Conservation (phyloP, 2,113 vertebrate genomes). For the Mormoops blainvillei region DNA sequence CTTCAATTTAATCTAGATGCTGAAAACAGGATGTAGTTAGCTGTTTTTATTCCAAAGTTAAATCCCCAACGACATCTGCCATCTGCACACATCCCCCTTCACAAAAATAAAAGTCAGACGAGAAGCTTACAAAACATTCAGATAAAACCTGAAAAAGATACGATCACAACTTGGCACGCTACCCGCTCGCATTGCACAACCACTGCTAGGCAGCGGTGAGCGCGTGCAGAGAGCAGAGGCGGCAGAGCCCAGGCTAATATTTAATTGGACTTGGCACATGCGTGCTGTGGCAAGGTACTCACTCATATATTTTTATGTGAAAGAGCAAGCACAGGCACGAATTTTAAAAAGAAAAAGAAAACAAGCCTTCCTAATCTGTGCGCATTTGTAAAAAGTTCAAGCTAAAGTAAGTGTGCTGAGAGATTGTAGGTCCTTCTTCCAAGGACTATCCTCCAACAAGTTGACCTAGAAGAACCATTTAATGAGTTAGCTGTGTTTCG, state of each 20-base stretch:
- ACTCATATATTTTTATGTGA: background rate
- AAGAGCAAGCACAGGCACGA: slow-evolving; percentile 19
- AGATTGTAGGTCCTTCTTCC: background rate
- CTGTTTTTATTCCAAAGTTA: background rate
- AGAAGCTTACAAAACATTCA: background rate
- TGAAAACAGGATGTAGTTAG: background rate
- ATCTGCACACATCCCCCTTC: background rate
- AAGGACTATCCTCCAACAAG: background rate
- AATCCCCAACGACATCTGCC: background rate
- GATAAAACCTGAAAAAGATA: background rate
- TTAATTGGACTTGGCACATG: background rate
- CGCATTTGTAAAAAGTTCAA: background rate
- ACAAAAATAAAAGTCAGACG: background rate
- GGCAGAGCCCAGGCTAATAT: background rate
- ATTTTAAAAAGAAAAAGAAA: background rate
- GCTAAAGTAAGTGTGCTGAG: background rate
- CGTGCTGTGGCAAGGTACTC: background rate
- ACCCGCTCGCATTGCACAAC: background rate
- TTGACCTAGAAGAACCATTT: background rate
- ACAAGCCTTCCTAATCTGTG: background rate
- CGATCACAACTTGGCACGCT: background rate
- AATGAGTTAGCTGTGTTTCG: background rate
- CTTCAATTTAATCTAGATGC: background rate
- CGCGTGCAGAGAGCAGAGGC: background rate
- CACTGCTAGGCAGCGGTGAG: background rate